A percentile compares a stretch with the other conserved stretches of the same genome.
phyloP scores from a whole-genome alignment of 64 coral and sea anemone genomes.

The Anthopleura sola region DNA sequence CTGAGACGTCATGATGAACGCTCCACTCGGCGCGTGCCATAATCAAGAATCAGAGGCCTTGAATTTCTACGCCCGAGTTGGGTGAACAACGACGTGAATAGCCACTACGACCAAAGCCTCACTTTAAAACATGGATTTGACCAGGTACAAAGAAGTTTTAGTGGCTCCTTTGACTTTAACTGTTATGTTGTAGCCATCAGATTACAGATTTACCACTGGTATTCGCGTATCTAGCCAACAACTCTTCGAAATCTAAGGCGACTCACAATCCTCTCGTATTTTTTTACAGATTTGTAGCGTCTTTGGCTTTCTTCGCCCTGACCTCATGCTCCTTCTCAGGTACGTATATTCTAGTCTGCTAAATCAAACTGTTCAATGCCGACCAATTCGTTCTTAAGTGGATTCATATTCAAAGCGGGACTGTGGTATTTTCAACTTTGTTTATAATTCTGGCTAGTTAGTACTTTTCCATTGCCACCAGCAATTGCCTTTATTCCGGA shows the following conservation, averaged over 20 bases:
- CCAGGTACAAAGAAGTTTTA: not conserved
- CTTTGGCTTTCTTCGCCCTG: not conserved
- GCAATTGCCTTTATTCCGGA: not conserved
- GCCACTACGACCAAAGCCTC: not conserved
- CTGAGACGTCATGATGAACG: conserved; percentile 12
- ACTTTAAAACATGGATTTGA: conserved; percentile 12
- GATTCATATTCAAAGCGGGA: not conserved
- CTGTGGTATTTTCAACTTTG: not conserved
- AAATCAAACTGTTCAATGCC: not conserved
- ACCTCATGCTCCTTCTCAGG: not conserved
- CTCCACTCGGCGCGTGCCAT: conserved; percentile 20
- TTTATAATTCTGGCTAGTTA: not conserved
- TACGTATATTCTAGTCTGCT: not conserved
- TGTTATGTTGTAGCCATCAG: not conserved
- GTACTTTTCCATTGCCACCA: not conserved
- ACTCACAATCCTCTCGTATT: not conserved
- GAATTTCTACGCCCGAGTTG: conserved; percentile 5
- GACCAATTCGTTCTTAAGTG: not conserved
- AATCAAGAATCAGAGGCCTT: conserved; percentile 1
- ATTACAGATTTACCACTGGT: not conserved
- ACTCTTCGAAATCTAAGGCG: not conserved
- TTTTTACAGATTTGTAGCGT: not conserved
- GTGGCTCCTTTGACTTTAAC: not conserved
- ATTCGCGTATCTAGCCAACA: conserved; percentile 18
- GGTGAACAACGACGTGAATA: not conserved